phyloP scores from a whole-genome alignment of 2,797 vertebrate genomes.

The Karalla daura region DNA sequence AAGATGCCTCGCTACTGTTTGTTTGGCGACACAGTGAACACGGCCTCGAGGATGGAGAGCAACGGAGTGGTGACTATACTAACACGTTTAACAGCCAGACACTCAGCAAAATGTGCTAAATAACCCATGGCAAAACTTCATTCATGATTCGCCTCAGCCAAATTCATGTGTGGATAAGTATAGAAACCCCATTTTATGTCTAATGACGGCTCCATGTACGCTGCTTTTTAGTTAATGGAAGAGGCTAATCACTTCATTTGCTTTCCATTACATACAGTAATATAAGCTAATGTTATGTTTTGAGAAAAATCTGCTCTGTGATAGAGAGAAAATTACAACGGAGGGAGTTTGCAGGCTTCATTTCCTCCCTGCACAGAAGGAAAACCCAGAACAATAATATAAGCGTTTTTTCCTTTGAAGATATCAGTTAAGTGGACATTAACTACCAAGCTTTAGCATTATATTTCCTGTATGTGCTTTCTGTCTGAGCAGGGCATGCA shows the following conservation, averaged over 20 bases:
- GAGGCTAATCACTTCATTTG: conserved; percentile 47
- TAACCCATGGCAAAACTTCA: background rate
- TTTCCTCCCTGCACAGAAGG: background rate
- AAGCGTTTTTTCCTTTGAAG: background rate
- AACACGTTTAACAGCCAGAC: conserved; percentile 13
- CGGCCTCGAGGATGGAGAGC: conserved; percentile 85
- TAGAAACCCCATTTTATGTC: conserved; percentile 33
- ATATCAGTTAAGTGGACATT: background rate
- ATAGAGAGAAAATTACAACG: conserved; percentile 19
- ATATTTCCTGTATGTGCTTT: conserved; percentile 40
- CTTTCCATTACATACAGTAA: conserved; percentile 43
- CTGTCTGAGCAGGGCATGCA: conserved; percentile 82
- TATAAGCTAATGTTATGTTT: conserved; percentile 32
- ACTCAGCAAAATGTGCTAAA: conserved; percentile 14
- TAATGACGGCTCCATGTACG: conserved; percentile 20
- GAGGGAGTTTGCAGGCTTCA: conserved; percentile 9
- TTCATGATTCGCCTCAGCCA: conserved; percentile 10
- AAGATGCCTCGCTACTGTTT: conserved; percentile 86
- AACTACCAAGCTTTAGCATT: conserved; percentile 14
- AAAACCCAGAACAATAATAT: background rate
- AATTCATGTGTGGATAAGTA: conserved; percentile 23
- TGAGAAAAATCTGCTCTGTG: conserved; percentile 14
- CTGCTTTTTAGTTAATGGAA: conserved; percentile 51
- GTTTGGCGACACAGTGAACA: conserved; percentile 83
- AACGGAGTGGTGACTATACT: conserved; percentile 79